Conservation (phyloP, 2,888 invertebrate genomes). For the Cacoxenus indagator region DNA sequence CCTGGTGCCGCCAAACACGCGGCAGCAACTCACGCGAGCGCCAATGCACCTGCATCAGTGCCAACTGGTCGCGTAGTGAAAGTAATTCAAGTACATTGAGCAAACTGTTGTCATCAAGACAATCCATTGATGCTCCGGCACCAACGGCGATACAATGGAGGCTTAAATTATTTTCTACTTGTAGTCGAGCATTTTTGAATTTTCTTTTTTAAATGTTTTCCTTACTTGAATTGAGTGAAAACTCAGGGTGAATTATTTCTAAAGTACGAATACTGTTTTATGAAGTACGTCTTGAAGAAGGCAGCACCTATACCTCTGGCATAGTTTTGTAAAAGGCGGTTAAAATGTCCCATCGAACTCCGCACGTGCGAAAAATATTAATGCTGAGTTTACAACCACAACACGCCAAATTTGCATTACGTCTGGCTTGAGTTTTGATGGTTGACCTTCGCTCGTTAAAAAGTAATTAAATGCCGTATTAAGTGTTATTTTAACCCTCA, state of each 20-base stretch:
- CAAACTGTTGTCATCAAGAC: slow-evolving; percentile 7
- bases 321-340: too few relatives aligned
- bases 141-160: not conserved
- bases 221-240: not conserved
- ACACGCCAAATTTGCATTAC: not conserved
- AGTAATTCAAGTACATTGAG: not conserved
- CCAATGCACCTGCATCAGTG: slow-evolving; percentile 12
- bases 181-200: not conserved
- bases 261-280: not conserved
- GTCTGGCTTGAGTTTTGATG: not conserved
- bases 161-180: not conserved
- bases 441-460: not conserved
- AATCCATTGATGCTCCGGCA: not conserved
- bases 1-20: not conserved
- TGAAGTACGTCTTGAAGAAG: too few relatives aligned
- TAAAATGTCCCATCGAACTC: too few relatives aligned
- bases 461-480: not conserved
- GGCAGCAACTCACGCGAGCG: not conserved
- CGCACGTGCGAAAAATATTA: too few relatives aligned
- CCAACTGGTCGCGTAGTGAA: not conserved
- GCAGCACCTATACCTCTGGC: too few relatives aligned
- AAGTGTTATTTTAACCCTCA: not conserved
- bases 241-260: not conserved
- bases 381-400: not conserved
- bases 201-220: not conserved